phyloP scores from a whole-genome alignment of 2,888 invertebrate species.

The Tinea pellionella region DNA sequence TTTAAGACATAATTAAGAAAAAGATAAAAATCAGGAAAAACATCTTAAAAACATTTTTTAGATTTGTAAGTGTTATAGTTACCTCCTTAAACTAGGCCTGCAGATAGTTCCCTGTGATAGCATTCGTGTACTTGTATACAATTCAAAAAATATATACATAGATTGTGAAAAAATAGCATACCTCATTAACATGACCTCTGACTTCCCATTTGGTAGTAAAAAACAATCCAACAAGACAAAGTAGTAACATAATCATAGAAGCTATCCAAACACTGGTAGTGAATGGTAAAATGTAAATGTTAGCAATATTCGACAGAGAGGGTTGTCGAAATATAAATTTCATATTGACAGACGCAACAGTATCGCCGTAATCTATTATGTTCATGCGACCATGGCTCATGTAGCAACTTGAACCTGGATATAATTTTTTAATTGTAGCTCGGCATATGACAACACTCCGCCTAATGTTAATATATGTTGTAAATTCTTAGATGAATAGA shows the following conservation, averaged over 20 bases:
- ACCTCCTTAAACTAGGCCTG: too few relatives aligned
- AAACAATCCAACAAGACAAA: constrained; percentile 40
- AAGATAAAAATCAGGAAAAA: too few relatives aligned
- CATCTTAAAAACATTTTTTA: too few relatives aligned
- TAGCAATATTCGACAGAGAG: constrained; percentile 72
- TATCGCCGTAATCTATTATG: constrained; percentile 55
- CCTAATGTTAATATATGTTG: too few relatives aligned
- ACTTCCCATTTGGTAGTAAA: constrained; percentile 44
- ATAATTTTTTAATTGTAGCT: too few relatives aligned
- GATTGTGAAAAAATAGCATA: constrained; percentile 17
- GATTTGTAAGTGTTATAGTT: too few relatives aligned
- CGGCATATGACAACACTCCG: too few relatives aligned
- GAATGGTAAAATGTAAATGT: constrained; percentile 75
- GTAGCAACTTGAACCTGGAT: constrained; percentile 40
- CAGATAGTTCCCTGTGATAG: too few relatives aligned
- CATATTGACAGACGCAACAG: constrained; percentile 46
- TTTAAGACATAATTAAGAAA: too few relatives aligned
- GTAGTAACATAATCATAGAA: constrained; percentile 40
- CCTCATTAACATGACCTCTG: constrained; percentile 21
- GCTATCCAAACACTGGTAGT: constrained; percentile 70
- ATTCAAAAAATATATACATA: too few relatives aligned
- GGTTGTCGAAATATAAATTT: constrained; percentile 75
- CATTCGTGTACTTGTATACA: too few relatives aligned
- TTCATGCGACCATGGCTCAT: constrained; percentile 30
- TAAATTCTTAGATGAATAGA: too few relatives aligned